phyloP scores from a whole-genome alignment of 2,797 vertebrate genomes.

The Eremophila alpestris region DNA sequence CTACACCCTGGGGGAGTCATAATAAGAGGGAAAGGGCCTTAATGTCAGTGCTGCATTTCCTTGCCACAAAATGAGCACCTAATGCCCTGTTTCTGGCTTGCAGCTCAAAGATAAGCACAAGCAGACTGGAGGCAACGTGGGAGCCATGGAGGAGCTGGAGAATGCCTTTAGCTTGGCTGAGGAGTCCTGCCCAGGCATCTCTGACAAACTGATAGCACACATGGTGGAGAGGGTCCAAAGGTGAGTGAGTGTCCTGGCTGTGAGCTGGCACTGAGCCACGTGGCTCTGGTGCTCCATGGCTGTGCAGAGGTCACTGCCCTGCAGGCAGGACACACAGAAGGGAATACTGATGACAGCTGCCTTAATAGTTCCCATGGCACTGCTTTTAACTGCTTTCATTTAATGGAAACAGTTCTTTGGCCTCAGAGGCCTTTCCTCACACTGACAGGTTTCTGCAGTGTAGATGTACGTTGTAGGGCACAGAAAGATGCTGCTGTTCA shows the following conservation, averaged over 20 bases:
- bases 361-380: not conserved
- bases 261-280: not conserved
- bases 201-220: constrained; percentile 92
- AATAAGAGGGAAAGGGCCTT: not conserved
- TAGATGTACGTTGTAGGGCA: not conserved
- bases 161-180: constrained; percentile 96
- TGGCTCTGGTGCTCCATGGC: rapidly evolving
- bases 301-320: not conserved
- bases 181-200: constrained; percentile 97
- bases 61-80: not conserved
- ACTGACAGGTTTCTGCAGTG: not conserved
- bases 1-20: not conserved
- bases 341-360: not conserved
- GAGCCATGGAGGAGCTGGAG: constrained; percentile 95
- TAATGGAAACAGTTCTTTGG: not conserved
- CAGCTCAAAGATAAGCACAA: constrained; percentile 92
- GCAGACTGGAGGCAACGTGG: constrained; percentile 83
- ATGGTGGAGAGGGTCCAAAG: constrained; percentile 95
- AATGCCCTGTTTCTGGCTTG: not conserved
- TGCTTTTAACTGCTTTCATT: not conserved
- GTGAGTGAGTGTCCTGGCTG: constrained; percentile 61
- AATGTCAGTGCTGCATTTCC: not conserved
- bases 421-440: not conserved
- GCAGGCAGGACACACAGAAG: not conserved
- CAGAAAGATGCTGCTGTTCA: not conserved